Base-by-base conservation (phyloP, 2,888 invertebrate species). In the Digitonthophagus gazella region DNA sequence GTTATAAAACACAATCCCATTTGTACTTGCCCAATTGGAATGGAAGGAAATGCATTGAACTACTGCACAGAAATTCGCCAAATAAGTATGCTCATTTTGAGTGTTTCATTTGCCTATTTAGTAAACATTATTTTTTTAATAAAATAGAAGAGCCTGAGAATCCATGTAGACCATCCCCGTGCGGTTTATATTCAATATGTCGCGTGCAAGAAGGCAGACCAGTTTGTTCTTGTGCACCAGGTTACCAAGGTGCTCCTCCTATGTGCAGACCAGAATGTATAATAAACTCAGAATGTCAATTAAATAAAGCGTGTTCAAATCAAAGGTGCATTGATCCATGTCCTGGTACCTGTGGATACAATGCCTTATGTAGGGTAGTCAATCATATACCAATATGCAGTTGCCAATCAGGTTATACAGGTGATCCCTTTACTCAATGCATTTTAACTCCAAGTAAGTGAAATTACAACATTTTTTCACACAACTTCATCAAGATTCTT, bases 301-400 rank as follows among this genome's bases (percentile, higher is more conserved):
- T 89, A 73, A 86, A 92, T 76, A 87, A 88, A 83, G 91, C 93
- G 64, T 94, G 94, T 80, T 87, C 91, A 74, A 90, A 89, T 80
- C 90, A 91, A 80, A 91, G 91, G 83, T 94, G 93, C 80, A 85
- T 85, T 70, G 90, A 93, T 82, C 93, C 93, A 22, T 93, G 93
- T 80, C 86, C 88, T 65, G 91, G 91, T 73, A 89, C 90, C 69
- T 93, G 93, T 78, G 93, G 93, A 66, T 84, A 87, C 67, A 90
- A 92, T 78, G 92, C 93, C 55, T 85, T 89, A 76, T 94, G 94
- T 79, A 90, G 89, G 84, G 92, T 92, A 65, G 88, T 91, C 64
- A 90, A 91, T 78, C 93, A 94, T 80, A 92, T 90, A 79, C 93
- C 92, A 2, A 88, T 92, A 76, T 93, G 93, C 82, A 90, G 90